A percentile compares a stretch with the other conserved stretches of the same genome.
Conservation (phyloP, 1,140 invertebrate genomes). For the Daktulosphaira vitifoliae region DNA sequence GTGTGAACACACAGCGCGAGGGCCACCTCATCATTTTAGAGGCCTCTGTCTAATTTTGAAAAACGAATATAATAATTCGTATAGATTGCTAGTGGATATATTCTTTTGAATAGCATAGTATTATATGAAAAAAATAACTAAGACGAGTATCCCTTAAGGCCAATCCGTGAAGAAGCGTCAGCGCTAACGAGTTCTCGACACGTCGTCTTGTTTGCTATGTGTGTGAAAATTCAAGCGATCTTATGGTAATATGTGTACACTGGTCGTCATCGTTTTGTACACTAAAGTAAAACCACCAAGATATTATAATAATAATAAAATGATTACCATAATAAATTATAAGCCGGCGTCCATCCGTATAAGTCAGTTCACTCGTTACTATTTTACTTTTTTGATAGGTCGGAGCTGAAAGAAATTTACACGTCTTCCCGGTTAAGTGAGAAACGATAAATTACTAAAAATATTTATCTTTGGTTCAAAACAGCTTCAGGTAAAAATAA, state of each 20-base stretch:
- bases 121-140: too few relatives aligned
- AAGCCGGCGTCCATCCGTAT: background rate
- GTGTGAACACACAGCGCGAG: constrained; percentile 7
- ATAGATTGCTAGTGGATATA: too few relatives aligned
- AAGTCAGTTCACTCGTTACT: background rate
- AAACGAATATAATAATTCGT: background rate
- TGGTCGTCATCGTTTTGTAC: too few relatives aligned
- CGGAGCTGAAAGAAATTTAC: too few relatives aligned
- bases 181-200: constrained; percentile 12
- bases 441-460: too few relatives aligned
- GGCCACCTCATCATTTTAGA: background rate
- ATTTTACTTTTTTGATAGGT: background rate
- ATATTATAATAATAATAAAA: constrained; percentile 7
- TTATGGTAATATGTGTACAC: background rate
- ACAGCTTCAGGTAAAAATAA: too few relatives aligned
- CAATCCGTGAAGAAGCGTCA: background rate
- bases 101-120: too few relatives aligned
- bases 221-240: constrained; percentile 6
- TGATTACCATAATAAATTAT: constrained; percentile 29
- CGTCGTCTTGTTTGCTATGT: background rate
- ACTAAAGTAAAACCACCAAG: too few relatives aligned
- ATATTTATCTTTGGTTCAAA: too few relatives aligned
- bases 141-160: too few relatives aligned
- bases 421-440: too few relatives aligned
- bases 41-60: too few relatives aligned